Evolutionary conservation across 2,888 invertebrate species (phyloP), one percentile per base, ranked within the genome.

Genomic region (Flabesymbios commensalis): DNA sequence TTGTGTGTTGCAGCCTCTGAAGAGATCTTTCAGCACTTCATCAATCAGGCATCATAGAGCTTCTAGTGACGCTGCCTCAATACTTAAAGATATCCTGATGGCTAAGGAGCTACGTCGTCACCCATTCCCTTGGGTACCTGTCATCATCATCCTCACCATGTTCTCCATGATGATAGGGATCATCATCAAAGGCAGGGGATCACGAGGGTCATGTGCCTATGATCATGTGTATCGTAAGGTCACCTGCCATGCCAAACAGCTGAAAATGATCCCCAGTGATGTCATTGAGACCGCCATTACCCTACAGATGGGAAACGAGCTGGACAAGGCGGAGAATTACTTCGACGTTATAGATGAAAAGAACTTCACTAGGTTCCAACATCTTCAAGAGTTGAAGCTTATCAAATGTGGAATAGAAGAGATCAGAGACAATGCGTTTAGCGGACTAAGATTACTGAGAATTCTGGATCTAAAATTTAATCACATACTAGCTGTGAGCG

Each of bases 331-430:
- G 14, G 69, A 70, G 45, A 68, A 67, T 47, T 51, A 53, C n/a
- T 67, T 70, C 41, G 33, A 45, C 2, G 29, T 57, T 14, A 49
- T 69, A 17, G 57, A 54, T 10, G 36, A 57, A 29, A 52, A 29
- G 10, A 71, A 71, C 55, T 64, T 71, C 52, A 57, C 68, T 10
- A 51, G 57, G 3, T 64, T 64, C 41, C 26, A 43, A 10, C 58
- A 58, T 33, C 59, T 71, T 19, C 62, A 56, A 24, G 68, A 71
- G 26, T 56, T 71, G 14, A 17, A 41, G 2, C 47, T 71, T n/a
- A 48, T 68, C 43, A 59, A 63, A 36, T 71, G 71, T 51, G 69
- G 68, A 31, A 61, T 71, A 24, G 61, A 63, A 48, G 55, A 61
- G n/a, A 64, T 71, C 26, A 41, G 48, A 14, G 47, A 53, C n/a